A percentile compares a stretch with the other conserved stretches of the same genome.
Conservation (phyloP, 2,113 vertebrate species). For the Octodon degus region DNA sequence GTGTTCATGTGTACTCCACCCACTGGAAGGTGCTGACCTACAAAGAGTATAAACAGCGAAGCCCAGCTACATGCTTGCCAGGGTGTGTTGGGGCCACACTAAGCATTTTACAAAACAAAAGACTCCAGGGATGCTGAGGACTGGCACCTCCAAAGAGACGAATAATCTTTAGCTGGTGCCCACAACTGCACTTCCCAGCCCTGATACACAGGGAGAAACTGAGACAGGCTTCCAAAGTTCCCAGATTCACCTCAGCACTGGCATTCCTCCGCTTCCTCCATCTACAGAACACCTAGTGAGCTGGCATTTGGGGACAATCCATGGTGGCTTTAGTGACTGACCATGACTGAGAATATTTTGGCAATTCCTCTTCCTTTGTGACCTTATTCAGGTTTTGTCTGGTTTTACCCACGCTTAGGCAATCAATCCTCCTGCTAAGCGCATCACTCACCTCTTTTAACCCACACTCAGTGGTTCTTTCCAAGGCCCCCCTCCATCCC, state of each 20-base stretch:
- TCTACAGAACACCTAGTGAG: neutral
- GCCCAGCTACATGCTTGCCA: neutral
- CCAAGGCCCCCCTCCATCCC: rapidly evolving
- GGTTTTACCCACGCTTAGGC: neutral
- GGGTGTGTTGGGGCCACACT: too few relatives aligned
- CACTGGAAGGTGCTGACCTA: rapidly evolving
- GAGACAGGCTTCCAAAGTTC: neutral
- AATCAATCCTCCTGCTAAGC: rapidly evolving
- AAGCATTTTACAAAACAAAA: neutral
- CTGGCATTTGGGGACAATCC: neutral
- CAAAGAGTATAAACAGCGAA: rapidly evolving
- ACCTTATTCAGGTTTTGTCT: neutral
- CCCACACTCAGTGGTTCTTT: neutral
- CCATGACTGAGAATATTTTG: neutral
- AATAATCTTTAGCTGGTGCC: neutral
- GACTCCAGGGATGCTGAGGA: neutral
- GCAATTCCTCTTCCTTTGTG: neutral
- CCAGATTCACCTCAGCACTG: neutral
- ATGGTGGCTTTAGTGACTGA: neutral
- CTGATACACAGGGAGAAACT: neutral
- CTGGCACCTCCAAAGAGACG: neutral
- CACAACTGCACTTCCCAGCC: neutral
- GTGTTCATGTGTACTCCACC: neutral
- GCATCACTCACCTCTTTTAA: neutral
- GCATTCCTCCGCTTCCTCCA: neutral